Conservation (phyloP, 2,797 vertebrate genomes). For the Lacerta agilis region DNA sequence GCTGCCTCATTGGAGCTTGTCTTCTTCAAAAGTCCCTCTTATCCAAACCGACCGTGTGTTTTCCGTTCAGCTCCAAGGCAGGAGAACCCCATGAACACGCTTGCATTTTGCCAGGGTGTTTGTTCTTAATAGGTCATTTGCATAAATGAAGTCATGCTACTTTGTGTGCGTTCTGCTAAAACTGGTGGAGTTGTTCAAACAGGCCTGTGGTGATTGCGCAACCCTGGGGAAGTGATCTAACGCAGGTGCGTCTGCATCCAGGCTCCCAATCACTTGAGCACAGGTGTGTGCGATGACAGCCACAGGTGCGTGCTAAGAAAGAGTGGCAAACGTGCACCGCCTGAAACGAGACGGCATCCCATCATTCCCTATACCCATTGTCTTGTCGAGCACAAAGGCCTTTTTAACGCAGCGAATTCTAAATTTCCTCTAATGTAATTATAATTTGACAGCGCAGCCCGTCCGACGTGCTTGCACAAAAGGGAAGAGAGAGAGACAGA, state of each 20-base stretch:
- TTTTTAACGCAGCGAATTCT: conserved; percentile 57
- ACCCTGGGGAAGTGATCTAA: conserved; percentile 1
- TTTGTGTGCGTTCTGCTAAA: conserved; percentile 5
- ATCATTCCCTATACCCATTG: conserved; percentile 55
- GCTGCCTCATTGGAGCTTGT: not conserved
- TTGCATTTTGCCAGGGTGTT: not conserved
- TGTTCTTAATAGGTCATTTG: not conserved
- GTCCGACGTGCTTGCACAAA: conserved; percentile 63
- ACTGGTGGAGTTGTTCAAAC: not conserved
- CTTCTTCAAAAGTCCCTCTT: not conserved
- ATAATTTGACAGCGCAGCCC: conserved; percentile 67
- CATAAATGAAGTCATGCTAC: not conserved
- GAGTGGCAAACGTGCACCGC: conserved; percentile 27
- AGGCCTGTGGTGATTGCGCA: not conserved
- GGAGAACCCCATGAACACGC: not conserved
- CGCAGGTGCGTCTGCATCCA: not conserved
- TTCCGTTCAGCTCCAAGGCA: not conserved
- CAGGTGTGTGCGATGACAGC: not conserved
- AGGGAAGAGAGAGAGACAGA: conserved; percentile 57
- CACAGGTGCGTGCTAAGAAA: conserved; percentile 17
- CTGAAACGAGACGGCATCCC: conserved; percentile 8
- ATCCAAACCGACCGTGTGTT: not conserved
- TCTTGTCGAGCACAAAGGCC: conserved; percentile 57
- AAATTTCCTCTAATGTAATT: conserved; percentile 72
- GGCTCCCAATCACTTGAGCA: not conserved